Conservation (phyloP, 64 coral and sea anemone species). For the Hydrozoanthus tunicans region DNA sequence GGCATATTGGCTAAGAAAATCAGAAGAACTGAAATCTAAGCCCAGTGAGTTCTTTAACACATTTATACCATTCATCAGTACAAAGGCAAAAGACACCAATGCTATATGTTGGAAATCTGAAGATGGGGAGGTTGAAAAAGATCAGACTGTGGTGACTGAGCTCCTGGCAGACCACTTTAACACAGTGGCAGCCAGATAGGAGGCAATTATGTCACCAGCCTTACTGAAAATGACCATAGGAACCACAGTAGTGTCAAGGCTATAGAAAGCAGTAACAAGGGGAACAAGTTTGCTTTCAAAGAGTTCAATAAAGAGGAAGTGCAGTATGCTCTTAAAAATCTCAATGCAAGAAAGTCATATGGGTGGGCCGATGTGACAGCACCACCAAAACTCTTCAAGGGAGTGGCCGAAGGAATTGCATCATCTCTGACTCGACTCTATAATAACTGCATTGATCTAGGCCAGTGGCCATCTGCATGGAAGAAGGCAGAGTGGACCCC, state of each 20-base stretch:
- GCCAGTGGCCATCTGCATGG: no score
- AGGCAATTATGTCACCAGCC: conserved; percentile 52
- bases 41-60: conserved; percentile 13
- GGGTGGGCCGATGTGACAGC: no score
- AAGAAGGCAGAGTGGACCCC: not conserved
- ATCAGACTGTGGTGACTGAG: conserved; percentile 49
- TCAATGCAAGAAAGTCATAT: no score
- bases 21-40: conserved; percentile 32
- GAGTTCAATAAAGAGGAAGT: not conserved
- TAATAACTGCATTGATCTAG: no score
- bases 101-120: conserved; percentile 42
- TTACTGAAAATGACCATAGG: conserved; percentile 46
- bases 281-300: conserved; percentile 42
- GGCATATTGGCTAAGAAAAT: conserved; percentile 14
- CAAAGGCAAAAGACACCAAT: conserved; percentile 43
- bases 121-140: conserved; percentile 49
- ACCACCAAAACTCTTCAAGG: not conserved
- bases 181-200: conserved; percentile 42
- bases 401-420: not conserved
- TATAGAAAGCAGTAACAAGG: not conserved
- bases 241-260: conserved; percentile 56
- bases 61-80: conserved; percentile 15
- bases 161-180: conserved; percentile 4
- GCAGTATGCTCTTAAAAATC: no score
- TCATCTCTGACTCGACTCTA: no score